Base-by-base conservation (phyloP, 2,888 invertebrate species). In the Sinhomidia bicolor region DNA sequence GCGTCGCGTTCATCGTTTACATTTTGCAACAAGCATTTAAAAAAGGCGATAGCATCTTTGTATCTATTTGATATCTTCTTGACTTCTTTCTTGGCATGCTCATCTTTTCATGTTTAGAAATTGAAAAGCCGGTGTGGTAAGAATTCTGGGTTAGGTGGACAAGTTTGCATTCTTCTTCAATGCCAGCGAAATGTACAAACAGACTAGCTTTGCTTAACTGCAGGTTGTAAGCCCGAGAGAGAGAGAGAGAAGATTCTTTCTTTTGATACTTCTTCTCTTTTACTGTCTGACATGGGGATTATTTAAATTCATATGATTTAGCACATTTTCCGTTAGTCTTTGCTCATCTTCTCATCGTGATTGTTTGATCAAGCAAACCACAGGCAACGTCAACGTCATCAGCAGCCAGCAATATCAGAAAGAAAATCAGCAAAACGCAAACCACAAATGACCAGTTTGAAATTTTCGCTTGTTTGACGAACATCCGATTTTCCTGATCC, bases 291-390 rank as follows among this genome's bases (percentile, higher is more conserved):
- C 65, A 57, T 57, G 20, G 54, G 83, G 89, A 81, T 85, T 87
- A 90, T 89, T 90, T 90, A 90, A 90, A 89, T 90, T 86, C 89
- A 83, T 84, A 84, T 90, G 90, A 90, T 90, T 89, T 84, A 89
- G 86, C 81, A 57, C 68, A 74, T 84, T 80, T 81, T 85, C 87
- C 86, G 87, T 90, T 89, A 90, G 90, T 90, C 89, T 85, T 79
- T 68, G 65, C 81, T 86, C 85, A 86, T 68, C 89, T 60, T 54
- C 82, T 68, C 57, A 78, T 54, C 60, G 85, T 41, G 83, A 86
- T 83, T 83, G 85, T 85, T 85, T 78, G 65, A 84, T 84, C 84
- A 85, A 54, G 29, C 85, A 84, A 71, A 74, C 47, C 57, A 57
- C 54, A 79, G 41, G 14, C n/a, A n/a, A n/a, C n/a, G n/a, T n/a